A percentile compares a stretch with the other conserved stretches of the same genome.
These are phyloP conservation scores for Pyralis farinalis DNA, from an alignment of 2,888 invertebrate species.

Conservation along the genomic window DNA sequence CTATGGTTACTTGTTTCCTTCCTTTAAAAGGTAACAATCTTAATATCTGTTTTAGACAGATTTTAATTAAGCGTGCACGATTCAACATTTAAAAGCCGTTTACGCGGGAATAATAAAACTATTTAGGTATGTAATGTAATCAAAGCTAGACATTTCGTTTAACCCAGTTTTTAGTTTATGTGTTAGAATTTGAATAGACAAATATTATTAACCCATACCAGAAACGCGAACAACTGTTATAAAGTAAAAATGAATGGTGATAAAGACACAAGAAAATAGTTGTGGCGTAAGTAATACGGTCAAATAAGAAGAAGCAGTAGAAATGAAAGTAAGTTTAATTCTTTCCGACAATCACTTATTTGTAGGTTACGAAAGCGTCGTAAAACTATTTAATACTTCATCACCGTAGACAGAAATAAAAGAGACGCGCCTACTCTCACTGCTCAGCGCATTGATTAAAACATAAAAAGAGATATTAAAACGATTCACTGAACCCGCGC, in stretches of 20 bases:
- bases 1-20: constrained; percentile 27
- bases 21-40: constrained; percentile 25
- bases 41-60: constrained; percentile 26
- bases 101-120: too few relatives aligned
- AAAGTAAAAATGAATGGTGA: too few relatives aligned
- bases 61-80: constrained; percentile 32
- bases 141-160: too few relatives aligned
- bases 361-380: constrained; percentile 11
- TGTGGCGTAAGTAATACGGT: too few relatives aligned
- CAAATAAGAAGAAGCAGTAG: too few relatives aligned
- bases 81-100: constrained; percentile 6
- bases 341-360: neutral
- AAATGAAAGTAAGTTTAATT: too few relatives aligned
- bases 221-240: too few relatives aligned
- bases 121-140: too few relatives aligned
- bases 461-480: constrained; percentile 9
- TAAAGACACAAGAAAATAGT: too few relatives aligned
- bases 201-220: too few relatives aligned
- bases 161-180: too few relatives aligned
- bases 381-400: neutral
- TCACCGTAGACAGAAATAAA: neutral
- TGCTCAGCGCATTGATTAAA: constrained; percentile 5
- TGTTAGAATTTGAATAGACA: too few relatives aligned
- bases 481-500: constrained; percentile 9
- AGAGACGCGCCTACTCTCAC: neutral